phyloP scores from a whole-genome alignment of 1,140 invertebrate genomes.

The Platorchestia sp. region DNA sequence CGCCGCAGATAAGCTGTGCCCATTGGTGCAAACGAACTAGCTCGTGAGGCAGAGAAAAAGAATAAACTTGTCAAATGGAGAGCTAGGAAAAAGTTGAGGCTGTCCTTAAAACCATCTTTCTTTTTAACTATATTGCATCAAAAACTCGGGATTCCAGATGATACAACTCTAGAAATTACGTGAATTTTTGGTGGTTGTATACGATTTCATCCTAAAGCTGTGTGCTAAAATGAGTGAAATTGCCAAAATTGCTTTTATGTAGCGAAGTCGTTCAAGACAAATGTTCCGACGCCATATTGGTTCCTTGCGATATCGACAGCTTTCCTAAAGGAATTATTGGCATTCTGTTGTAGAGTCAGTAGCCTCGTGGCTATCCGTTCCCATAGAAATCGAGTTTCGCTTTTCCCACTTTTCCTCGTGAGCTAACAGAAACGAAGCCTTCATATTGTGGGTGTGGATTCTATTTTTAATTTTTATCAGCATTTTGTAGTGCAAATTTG shows the following conservation, averaged over 20 bases:
- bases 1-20: too few species aligned
- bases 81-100: too few species aligned
- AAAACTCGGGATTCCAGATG: too few species aligned
- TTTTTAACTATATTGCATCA: too few species aligned
- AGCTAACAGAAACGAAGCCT: neutral
- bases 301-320: neutral
- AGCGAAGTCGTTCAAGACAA: neutral
- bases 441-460: neutral
- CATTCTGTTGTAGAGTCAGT: neutral
- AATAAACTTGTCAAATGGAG: too few species aligned
- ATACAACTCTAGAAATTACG: too few species aligned
- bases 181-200: too few species aligned
- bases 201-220: neutral
- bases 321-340: neutral
- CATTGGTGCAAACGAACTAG: too few species aligned
- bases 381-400: neutral
- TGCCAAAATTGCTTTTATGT: neutral
- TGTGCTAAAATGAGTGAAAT: neutral
- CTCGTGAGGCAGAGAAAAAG: too few species aligned
- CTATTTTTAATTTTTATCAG: neutral
- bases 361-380: slow-evolving; percentile 5
- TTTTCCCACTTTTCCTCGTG: neutral
- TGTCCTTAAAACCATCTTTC: too few species aligned
- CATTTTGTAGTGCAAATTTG: too few species aligned
- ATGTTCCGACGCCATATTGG: neutral